phyloP scores from a whole-genome alignment of 64 coral and sea anemone genomes.

The Trachythela sp. region DNA sequence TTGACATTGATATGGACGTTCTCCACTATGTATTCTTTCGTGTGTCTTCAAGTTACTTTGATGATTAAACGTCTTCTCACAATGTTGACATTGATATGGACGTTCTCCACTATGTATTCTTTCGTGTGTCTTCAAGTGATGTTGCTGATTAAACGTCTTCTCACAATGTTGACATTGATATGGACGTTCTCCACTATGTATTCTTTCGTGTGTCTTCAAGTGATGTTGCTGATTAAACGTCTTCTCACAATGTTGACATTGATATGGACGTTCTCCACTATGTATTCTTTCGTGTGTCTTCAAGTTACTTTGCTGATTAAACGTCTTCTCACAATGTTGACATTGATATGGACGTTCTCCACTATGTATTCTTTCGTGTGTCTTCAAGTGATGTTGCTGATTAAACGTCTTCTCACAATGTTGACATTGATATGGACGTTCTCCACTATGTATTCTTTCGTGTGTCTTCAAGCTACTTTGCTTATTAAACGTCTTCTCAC shows the following conservation, averaged over 20 bases:
- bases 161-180: conserved; percentile 30
- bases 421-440: not conserved
- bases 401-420: not conserved
- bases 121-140: conserved; percentile 4
- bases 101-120: no score
- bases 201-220: conserved; percentile 9
- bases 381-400: not conserved
- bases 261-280: not conserved
- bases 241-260: not conserved
- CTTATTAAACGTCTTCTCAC: not conserved
- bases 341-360: not conserved
- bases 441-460: not conserved
- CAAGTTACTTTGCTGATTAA: not conserved
- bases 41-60: conserved; percentile 30
- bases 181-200: conserved; percentile 28
- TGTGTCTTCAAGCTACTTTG: not conserved
- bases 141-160: conserved; percentile 3
- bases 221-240: not conserved
- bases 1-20: conserved; percentile 42
- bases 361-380: not conserved
- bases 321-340: not conserved
- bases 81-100: not conserved
- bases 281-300: not conserved
- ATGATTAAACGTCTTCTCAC: conserved; percentile 30
- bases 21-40: conserved; percentile 42